A percentile compares a stretch with the other conserved stretches of the same genome.
phyloP scores from a whole-genome alignment of 2,888 invertebrate genomes.

The Lacanobia wlatinum region DNA sequence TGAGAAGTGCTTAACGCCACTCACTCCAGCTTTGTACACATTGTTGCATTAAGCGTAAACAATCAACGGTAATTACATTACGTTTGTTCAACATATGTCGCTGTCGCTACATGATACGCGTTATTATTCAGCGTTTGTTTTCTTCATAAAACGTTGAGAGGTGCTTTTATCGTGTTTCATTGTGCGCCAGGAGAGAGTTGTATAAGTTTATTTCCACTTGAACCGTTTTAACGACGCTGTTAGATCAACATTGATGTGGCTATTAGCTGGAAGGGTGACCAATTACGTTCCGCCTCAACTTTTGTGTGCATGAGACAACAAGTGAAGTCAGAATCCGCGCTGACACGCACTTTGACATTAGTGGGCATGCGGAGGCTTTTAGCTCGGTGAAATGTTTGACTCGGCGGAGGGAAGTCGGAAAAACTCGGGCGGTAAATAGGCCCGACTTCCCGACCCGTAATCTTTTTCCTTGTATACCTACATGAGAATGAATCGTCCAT shows the following conservation, averaged over 20 bases:
- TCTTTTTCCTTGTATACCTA: conserved; percentile 56
- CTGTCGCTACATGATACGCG: conserved; percentile 53
- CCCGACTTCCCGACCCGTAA: conserved; percentile 32
- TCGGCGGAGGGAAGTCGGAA: conserved; percentile 31
- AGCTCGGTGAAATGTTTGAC: conserved; percentile 52
- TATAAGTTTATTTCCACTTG: conserved; percentile 55
- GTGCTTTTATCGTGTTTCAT: conserved; percentile 49
- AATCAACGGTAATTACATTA: conserved; percentile 72
- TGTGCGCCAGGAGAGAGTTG: conserved; percentile 36
- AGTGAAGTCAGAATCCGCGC: conserved; percentile 31
- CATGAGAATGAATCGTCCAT: conserved; percentile 56
- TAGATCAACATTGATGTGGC: conserved; percentile 60
- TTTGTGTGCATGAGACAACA: conserved; percentile 50
- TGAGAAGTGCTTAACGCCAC: conserved; percentile 82
- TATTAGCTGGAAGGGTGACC: conserved; percentile 56
- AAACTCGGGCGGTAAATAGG: conserved; percentile 51
- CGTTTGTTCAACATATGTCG: conserved; percentile 58
- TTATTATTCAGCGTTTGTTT: conserved; percentile 59
- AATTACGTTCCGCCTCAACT: conserved; percentile 49
- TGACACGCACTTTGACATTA: conserved; percentile 41
- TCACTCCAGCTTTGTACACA: conserved; percentile 76
- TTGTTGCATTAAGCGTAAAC: conserved; percentile 79
- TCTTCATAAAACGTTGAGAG: conserved; percentile 45
- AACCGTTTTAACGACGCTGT: conserved; percentile 54
- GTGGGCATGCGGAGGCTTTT: conserved; percentile 42